Evolutionary conservation across 2,797 vertebrate species (phyloP).

Genomic region (Gobionotothen gibberifrons): DNA sequence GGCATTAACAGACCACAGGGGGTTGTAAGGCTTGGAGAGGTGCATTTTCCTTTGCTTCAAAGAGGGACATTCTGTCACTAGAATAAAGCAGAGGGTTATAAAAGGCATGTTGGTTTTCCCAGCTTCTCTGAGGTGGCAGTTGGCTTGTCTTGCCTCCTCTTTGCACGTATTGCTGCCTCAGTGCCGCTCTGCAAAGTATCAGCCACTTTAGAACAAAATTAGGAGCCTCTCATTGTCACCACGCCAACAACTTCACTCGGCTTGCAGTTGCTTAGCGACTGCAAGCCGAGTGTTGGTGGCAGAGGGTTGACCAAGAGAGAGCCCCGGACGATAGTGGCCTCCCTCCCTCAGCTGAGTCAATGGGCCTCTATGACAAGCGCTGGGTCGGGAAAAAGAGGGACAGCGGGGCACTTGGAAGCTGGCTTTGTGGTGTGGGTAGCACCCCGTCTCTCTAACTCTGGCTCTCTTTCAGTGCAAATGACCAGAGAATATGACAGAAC

Average conservation of each 20-base stretch:
- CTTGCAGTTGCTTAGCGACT: slow-evolving; percentile 84
- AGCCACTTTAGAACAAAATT: slow-evolving; percentile 74
- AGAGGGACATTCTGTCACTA: slow-evolving; percentile 54
- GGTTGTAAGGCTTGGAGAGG: slow-evolving; percentile 19
- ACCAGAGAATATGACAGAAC: slow-evolving; percentile 66
- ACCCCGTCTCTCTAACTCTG: slow-evolving; percentile 51
- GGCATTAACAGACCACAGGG: slow-evolving; percentile 12
- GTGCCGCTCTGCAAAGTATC: slow-evolving; percentile 72
- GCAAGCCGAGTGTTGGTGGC: slow-evolving; percentile 57
- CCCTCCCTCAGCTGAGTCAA: slow-evolving; percentile 67
- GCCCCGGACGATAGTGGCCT: slow-evolving; percentile 69
- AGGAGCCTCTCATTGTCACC: slow-evolving; percentile 73
- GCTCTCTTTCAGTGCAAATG: slow-evolving; percentile 62
- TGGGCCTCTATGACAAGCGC: slow-evolving; percentile 72
- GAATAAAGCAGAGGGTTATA: slow-evolving; percentile 55
- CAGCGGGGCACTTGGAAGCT: slow-evolving; percentile 61
- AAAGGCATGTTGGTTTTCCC: slow-evolving; percentile 73
- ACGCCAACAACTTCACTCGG: slow-evolving; percentile 75
- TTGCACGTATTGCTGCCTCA: slow-evolving; percentile 70
- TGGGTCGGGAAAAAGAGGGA: slow-evolving; percentile 53
- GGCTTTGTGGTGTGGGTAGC: slow-evolving; percentile 68
- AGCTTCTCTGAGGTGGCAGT: slow-evolving; percentile 69
- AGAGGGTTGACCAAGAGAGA: slow-evolving; percentile 66
- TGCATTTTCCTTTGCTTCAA: slow-evolving; percentile 46
- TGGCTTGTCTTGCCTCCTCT: slow-evolving; percentile 63